Base-by-base conservation (phyloP, 2,888 invertebrate genomes). In the Zygaena filipendulae region DNA sequence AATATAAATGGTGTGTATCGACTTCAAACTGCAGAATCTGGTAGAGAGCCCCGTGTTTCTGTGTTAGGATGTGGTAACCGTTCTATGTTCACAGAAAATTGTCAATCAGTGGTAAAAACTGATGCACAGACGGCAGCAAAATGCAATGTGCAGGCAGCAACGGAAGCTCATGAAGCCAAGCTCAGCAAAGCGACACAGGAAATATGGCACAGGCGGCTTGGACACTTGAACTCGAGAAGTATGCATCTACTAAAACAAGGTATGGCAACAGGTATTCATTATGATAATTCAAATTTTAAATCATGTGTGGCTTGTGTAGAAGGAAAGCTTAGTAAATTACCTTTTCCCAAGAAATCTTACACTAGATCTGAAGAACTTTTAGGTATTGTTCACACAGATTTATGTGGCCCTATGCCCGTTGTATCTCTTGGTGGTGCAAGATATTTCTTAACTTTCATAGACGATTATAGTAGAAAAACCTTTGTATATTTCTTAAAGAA, bases 151-250 rank as follows among this genome's bases (percentile, higher is more conserved):
- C n/a, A n/a, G n/a, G n/a, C n/a, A n/a, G n/a, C n/a, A n/a, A n/a
- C n/a, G n/a, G n/a, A n/a, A n/a, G n/a, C n/a, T n/a, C n/a, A n/a
- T n/a, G n/a, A n/a, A n/a, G n/a, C n/a, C n/a, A n/a, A n/a, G n/a
- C n/a, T n/a, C n/a, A n/a, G n/a, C n/a, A n/a, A n/a, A n/a, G n/a
- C n/a, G n/a, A n/a, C 31, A 9, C 31, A 33, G 3, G 28, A 32
- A 10, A 7, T 30, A 14, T 40, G 36, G 40, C 36, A 40, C 29
- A 18, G 30, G 10, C 25, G 40, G 4, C 29, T 38, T 9, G 38
- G 26, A 19, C 38, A 38, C 28, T 27, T 38, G 1, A 36, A 36
- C 22, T 9, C 11, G 3, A 12, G 32, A 10, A 34, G 38, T 30
- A 33, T 38, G 38, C 11, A 32, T 16, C 11, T 38, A 16, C 11